Percentiles rank a stretch among this genome's conserved stretches.
phyloP scores from a whole-genome alignment of 2,113 vertebrate species.

The Todiramphus saurophagus region DNA sequence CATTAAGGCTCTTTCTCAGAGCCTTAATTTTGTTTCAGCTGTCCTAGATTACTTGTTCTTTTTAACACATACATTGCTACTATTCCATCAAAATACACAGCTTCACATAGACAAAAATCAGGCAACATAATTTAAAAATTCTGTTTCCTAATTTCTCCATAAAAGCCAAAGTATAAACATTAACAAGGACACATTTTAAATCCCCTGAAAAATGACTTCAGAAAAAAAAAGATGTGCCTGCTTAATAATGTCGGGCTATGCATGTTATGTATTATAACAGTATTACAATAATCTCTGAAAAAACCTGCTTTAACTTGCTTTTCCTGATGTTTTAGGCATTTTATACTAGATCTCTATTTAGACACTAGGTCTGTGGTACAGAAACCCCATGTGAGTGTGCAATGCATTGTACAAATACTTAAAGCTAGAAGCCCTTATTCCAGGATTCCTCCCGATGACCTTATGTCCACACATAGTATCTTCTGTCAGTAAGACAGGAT shows the following conservation, averaged over 20 bases:
- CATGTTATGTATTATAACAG: background rate
- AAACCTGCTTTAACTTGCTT: background rate
- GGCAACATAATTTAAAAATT: background rate
- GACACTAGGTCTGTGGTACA: background rate
- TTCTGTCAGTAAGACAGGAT: background rate
- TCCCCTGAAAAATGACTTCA: background rate
- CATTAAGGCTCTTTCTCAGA: background rate
- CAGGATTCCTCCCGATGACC: background rate
- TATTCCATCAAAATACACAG: background rate
- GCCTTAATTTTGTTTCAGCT: background rate
- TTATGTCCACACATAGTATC: background rate
- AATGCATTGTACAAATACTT: background rate
- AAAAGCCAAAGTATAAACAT: conserved; percentile 1
- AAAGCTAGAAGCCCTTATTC: background rate
- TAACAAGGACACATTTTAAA: background rate
- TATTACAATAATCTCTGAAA: background rate
- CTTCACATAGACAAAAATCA: background rate
- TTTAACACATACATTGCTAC: background rate
- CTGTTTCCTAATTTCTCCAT: background rate
- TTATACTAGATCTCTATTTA: background rate
- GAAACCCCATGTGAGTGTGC: rapidly evolving
- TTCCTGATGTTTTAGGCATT: background rate
- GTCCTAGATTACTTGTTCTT: background rate
- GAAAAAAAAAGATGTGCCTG: background rate
- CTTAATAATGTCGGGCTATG: background rate